Conservation (phyloP, 1,140 invertebrate genomes). For the Ephestia elutella region DNA sequence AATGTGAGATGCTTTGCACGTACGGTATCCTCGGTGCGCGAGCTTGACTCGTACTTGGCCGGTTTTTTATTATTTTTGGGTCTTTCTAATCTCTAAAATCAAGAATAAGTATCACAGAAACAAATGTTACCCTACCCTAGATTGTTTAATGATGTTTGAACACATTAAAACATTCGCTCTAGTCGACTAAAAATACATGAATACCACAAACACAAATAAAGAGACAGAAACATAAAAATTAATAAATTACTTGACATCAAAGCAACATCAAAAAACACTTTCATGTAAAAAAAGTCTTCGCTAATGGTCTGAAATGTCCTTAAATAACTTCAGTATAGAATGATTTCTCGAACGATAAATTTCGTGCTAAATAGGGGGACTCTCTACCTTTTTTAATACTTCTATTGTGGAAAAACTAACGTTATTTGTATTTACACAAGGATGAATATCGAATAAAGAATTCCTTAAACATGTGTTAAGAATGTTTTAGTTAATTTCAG, state of each 20-base stretch:
- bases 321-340: conserved; percentile 27
- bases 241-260: conserved; percentile 17
- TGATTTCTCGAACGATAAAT: conserved; percentile 27
- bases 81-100: too few relatives aligned
- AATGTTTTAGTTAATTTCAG: conserved; percentile 7
- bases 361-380: conserved; percentile 18
- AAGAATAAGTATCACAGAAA: too few relatives aligned
- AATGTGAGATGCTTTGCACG: too few relatives aligned
- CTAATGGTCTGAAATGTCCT: conserved; percentile 26
- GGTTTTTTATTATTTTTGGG: too few relatives aligned
- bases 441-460: neutral
- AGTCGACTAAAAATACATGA: neutral
- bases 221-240: neutral
- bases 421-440: neutral
- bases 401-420: neutral
- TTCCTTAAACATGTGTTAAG: neutral
- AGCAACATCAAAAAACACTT: conserved; percentile 24
- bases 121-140: too few relatives aligned
- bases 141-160: neutral
- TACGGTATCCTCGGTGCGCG: too few relatives aligned
- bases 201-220: neutral
- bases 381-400: neutral
- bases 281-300: conserved; percentile 14
- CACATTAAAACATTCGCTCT: neutral
- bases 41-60: too few relatives aligned